These are phyloP conservation scores for Decapterus maruadsi DNA, from an alignment of 2,797 vertebrate genomes.

Conservation along the genomic window DNA sequence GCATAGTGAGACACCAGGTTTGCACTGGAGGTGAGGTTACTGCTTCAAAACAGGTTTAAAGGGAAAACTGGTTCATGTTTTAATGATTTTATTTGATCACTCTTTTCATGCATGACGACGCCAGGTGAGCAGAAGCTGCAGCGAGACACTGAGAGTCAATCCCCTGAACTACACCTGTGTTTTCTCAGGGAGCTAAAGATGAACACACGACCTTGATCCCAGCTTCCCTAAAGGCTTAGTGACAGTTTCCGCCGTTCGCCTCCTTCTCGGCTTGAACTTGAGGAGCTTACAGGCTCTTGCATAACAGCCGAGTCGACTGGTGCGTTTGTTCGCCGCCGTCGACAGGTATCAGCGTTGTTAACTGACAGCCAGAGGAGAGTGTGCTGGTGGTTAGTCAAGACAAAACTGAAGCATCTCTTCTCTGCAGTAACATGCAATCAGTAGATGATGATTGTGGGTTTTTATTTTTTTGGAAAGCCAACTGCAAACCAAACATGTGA, in stretches of 20 bases:
- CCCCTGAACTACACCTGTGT: not conserved
- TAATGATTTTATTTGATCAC: too few species aligned
- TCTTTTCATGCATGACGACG: not conserved
- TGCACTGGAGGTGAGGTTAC: too few species aligned
- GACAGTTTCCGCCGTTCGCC: conserved; percentile 21
- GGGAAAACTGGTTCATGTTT: not conserved
- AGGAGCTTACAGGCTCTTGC: conserved; percentile 47
- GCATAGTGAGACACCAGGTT: not conserved
- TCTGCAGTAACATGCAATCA: not conserved
- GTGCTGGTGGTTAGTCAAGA: not conserved
- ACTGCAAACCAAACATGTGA: not conserved
- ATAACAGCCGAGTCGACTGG: conserved; percentile 20
- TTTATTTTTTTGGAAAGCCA: not conserved
- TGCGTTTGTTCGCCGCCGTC: not conserved
- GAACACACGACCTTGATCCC: conserved; percentile 50
- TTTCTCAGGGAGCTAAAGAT: conserved; percentile 23
- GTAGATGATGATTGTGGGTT: not conserved
- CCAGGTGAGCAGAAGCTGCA: not conserved
- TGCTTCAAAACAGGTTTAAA: not conserved
- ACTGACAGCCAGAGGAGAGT: not conserved
- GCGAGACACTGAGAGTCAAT: not conserved
- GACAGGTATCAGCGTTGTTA: conserved; percentile 21
- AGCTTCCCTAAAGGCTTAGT: conserved; percentile 32
- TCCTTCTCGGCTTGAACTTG: conserved; percentile 22
- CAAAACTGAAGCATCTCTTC: not conserved